A percentile compares a stretch with the other conserved stretches of the same genome.
These are phyloP conservation scores for Patagioenas fasciata DNA, from an alignment of 2,113 vertebrate genomes.

Conservation along the genomic window DNA sequence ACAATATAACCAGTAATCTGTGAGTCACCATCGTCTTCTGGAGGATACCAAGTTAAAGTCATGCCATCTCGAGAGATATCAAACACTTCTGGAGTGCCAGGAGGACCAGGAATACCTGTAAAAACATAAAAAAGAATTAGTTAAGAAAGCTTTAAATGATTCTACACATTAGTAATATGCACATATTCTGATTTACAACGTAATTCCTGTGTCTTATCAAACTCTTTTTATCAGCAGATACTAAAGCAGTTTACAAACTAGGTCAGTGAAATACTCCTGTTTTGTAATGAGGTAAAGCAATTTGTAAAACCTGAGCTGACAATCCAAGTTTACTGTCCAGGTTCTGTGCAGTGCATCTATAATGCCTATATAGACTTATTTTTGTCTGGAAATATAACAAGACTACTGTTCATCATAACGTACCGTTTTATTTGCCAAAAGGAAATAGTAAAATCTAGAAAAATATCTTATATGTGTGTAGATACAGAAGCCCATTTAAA, in stretches of 20 bases:
- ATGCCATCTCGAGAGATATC: conserved; percentile 96
- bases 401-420: background rate
- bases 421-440: background rate
- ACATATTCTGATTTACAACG: background rate
- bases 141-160: background rate
- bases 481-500: background rate
- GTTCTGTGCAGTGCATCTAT: background rate
- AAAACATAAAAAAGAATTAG: background rate
- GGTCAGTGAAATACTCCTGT: background rate
- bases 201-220: background rate
- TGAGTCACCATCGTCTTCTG: conserved; percentile 93
- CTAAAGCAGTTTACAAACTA: background rate
- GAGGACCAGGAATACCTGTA: conserved; percentile 89
- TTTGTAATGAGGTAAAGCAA: background rate
- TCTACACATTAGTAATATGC: background rate
- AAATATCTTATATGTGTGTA: background rate
- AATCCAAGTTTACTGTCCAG: background rate
- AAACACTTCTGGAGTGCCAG: conserved; percentile 89
- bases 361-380: background rate
- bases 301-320: background rate
- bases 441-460: background rate
- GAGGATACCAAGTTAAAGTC: conserved; percentile 94
- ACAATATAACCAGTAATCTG: conserved; percentile 94
- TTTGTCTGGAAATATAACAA: background rate
- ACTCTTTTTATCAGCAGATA: background rate